Percentiles rank a stretch among this genome's conserved stretches.
Evolutionary conservation across 2,113 vertebrate genomes (phyloP).

Genomic region (Perca schrenkii): DNA sequence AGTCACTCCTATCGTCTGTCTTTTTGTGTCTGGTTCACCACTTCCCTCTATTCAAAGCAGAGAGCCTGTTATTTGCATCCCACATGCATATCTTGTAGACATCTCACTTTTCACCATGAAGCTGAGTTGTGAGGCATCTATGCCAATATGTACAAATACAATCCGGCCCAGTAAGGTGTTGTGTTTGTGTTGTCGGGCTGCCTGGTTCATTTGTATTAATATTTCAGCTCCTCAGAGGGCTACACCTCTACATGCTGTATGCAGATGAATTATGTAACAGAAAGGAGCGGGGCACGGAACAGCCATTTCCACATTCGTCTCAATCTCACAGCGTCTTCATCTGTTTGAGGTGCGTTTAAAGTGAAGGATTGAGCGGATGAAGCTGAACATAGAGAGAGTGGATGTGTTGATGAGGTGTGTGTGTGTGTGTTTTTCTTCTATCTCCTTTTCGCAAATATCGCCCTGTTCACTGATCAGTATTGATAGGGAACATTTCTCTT

Average conservation of each 20-base stretch:
- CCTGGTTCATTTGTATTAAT: conserved; percentile 72
- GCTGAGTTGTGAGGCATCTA: not conserved
- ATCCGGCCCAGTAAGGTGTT: conserved; percentile 21
- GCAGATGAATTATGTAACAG: conserved; percentile 75
- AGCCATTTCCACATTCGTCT: conserved; percentile 68
- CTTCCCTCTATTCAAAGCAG: conserved; percentile 40
- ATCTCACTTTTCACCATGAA: conserved; percentile 6
- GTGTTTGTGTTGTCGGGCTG: conserved; percentile 53
- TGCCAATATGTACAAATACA: conserved; percentile 33
- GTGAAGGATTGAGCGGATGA: conserved; percentile 30
- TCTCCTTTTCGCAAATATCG: not conserved
- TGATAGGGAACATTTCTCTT: conserved; percentile 10
- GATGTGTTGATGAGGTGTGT: conserved; percentile 7
- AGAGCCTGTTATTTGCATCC: conserved; percentile 32
- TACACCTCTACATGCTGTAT: conserved; percentile 46
- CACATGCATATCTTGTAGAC: conserved; percentile 4
- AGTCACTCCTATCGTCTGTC: conserved; percentile 15
- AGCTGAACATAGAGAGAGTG: not conserved
- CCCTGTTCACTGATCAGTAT: conserved; percentile 36
- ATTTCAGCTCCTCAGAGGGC: conserved; percentile 71
- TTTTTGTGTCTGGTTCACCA: conserved; percentile 15
- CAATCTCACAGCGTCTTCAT: conserved; percentile 49
- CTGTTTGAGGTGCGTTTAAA: conserved; percentile 48
- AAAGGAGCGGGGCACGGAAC: conserved; percentile 37
- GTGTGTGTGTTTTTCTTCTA: conserved; percentile 3